Percentiles rank a stretch among this genome's conserved stretches.
Evolutionary conservation across 30 jellyfish, hydroid and myxozoan species (phyloP).

Genomic region (Phacellophora camtschatica): DNA sequence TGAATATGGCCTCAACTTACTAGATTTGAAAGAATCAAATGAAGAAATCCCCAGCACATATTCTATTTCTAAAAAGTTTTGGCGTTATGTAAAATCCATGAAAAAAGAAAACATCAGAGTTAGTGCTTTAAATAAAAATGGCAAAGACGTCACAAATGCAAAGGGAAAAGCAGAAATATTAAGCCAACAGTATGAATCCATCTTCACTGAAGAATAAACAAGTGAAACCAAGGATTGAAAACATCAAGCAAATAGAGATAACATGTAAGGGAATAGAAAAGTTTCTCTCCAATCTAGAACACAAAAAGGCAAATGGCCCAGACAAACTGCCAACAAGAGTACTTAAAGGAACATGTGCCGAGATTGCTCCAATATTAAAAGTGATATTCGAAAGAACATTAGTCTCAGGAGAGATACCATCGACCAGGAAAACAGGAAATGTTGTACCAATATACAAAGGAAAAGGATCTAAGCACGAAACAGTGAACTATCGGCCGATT

Average conservation of each 20-base stretch:
- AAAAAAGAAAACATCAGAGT: too few relatives aligned
- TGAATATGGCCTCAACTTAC: background rate
- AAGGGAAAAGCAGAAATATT: background rate
- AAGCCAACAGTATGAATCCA: too few relatives aligned
- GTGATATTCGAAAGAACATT: background rate
- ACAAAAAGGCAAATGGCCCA: too few relatives aligned
- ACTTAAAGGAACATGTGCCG: background rate
- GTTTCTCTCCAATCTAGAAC: too few relatives aligned
- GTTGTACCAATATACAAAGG: constrained; percentile 23
- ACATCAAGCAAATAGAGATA: too few relatives aligned
- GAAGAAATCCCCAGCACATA: background rate
- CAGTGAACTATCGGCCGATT: constrained; percentile 20
- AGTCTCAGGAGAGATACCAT: constrained; percentile 1
- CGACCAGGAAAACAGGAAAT: background rate
- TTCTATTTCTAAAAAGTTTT: background rate
- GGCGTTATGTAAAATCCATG: background rate
- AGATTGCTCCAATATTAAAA: background rate
- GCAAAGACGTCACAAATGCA: background rate
- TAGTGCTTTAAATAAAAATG: background rate
- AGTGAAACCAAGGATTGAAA: too few relatives aligned
- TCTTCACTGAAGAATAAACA: too few relatives aligned
- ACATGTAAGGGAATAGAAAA: too few relatives aligned
- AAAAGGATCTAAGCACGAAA: background rate
- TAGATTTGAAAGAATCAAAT: background rate
- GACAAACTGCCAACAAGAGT: background rate